Evolutionary conservation across 92 coral and sea anemone species (phyloP), one percentile per base, ranked within the genome.

Genomic region (Epizoanthus scotinus): DNA sequence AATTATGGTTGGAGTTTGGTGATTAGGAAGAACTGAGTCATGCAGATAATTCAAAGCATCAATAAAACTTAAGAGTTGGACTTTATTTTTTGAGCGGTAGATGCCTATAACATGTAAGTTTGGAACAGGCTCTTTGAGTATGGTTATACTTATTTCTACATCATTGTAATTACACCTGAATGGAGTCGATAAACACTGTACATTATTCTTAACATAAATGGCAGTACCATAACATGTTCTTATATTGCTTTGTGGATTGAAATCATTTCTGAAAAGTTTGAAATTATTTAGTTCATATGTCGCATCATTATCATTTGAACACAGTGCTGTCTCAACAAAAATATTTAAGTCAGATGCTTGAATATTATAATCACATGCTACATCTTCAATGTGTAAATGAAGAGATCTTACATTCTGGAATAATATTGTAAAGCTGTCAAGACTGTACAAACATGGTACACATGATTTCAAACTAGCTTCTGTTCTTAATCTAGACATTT

Each of bases 401-500:
- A 78, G 25, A 20, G 82, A 83, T 78, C 88, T 78, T 0, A 84
- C 84, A 49, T 84, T 83, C 2, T 83, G 88, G 77, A 84, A 84
- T 55, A 83, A 26, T 20, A 83, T 72, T 52, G 75, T 73, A 25
- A 62, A 44, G 5, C 73, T 21, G 36, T 31, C 1, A 31, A 31
- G 1, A 49, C 3, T 62, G 26, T 20, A 36, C 28, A n/a, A 61
- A 40, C 77, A 62, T 27, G 81, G 29, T 31, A 62, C 86, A 38
- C 52, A 60, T 42, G 81, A 81, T 71, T 61, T 19, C 42, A 83
- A 75, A 63, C n/a, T 26, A 72, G 86, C 83, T 67, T 89, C 84
- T 21, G 84, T 65, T 82, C 92, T 92, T 17, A 90, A 82, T 68
- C 97, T 83, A 12, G 24, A 3, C 94, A 92, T 92, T 57, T 92